Percentiles rank a stretch among this genome's conserved stretches.
Evolutionary conservation across 2,797 vertebrate genomes (phyloP).

Genomic region (Gambelia wislizenii): DNA sequence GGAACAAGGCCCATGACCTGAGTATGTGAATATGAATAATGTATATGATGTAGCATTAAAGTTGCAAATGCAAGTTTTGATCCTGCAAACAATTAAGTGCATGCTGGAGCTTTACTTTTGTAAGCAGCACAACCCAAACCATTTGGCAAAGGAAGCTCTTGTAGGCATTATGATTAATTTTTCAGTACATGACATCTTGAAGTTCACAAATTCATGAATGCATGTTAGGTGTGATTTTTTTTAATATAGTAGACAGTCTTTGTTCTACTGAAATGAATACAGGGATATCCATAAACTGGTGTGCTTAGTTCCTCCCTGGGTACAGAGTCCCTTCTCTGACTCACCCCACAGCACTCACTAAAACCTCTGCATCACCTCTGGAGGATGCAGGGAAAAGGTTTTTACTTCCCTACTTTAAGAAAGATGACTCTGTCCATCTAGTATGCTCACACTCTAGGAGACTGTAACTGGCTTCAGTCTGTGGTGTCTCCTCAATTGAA

Average conservation of each 20-base stretch:
- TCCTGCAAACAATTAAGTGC: slow-evolving; percentile 10
- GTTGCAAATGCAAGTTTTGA: slow-evolving; percentile 24
- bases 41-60: background rate
- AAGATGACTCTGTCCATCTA: background rate
- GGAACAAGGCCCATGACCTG: background rate
- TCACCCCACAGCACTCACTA: background rate
- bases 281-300: background rate
- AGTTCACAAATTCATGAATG: background rate
- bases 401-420: background rate
- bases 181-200: background rate
- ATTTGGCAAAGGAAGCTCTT: background rate
- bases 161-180: background rate
- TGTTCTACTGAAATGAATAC: background rate
- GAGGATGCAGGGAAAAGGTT: background rate
- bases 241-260: background rate
- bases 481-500: background rate
- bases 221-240: background rate
- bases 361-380: background rate
- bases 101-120: background rate
- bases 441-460: background rate
- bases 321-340: background rate
- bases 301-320: background rate
- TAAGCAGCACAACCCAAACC: background rate
- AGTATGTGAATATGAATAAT: slow-evolving; percentile 1
- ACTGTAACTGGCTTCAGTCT: background rate